Evolutionary conservation across 2,113 vertebrate genomes (phyloP).

Genomic region (Phrynosoma platyrhinos): DNA sequence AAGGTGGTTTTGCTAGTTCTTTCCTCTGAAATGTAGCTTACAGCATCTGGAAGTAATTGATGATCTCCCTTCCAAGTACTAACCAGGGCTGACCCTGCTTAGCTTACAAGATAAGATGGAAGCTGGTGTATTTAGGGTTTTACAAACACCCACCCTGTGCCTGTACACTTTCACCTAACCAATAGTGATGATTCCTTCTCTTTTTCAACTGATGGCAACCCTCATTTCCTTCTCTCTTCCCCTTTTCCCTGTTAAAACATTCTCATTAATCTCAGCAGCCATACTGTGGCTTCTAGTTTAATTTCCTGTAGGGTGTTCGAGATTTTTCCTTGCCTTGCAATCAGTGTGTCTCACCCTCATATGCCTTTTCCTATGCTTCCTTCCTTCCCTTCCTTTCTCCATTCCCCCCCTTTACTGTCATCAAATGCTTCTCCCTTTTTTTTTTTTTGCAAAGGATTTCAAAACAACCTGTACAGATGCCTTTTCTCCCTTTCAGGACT

Average conservation of each 20-base stretch:
- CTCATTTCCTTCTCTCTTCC: slow-evolving; percentile 5
- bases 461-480: not conserved
- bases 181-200: not conserved
- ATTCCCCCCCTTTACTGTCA: not conserved
- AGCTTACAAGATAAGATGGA: not conserved
- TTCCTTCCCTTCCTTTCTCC: not conserved
- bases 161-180: not conserved
- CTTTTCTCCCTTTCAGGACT: not conserved
- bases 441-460: not conserved
- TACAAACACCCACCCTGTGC: no score
- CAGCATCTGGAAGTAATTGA: no score
- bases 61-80: not conserved
- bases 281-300: slow-evolving; percentile 10
- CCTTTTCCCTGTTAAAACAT: not conserved
- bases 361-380: not conserved
- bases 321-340: not conserved
- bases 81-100: not conserved
- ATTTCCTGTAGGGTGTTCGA: not conserved
- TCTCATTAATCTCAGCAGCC: not conserved
- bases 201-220: not conserved
- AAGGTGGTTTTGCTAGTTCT: no score
- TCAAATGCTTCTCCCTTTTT: not conserved
- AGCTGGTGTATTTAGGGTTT: not conserved
- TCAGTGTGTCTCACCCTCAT: not conserved
- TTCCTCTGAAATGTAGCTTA: no score